Base-by-base conservation (phyloP, 2,797 vertebrate species). In the Paratrypauchen microcephalus region DNA sequence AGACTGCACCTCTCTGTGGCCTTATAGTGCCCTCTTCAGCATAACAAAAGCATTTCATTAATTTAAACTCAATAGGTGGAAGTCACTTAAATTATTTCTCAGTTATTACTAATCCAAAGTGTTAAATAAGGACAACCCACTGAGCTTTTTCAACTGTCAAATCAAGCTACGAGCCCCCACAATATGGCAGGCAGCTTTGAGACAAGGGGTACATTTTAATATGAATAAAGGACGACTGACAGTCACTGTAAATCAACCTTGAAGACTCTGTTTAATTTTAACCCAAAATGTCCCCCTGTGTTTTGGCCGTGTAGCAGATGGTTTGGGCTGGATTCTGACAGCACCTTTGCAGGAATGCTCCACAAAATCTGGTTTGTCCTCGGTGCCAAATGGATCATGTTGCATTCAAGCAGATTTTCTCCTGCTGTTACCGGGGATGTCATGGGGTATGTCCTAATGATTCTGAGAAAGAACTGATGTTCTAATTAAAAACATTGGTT, bases 341-440 rank as follows among this genome's bases (percentile, higher is more conserved):
- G 65, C 72, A 48, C 62, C 65, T 74, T 77, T 73, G 65, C 74
- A 75, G 63, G 64, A 81, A 69, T 67, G 21, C 78, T 64, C 67
- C 72, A 41, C 70, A 55, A 76, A 68, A 70, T 78, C 68, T n/a
- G 65, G 69, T 77, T 66, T 69, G 66, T 66, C 16, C 2, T 65
- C 19, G 52, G 32, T 79, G 76, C 83, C 77, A 74, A 79, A 66
- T 67, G 24, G 18, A 69, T 75, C 45, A 52, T 52, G 72, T 77
- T 73, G 70, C 69, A 74, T 55, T 86, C 45, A 50, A 75, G 68
- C 75, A 30, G 70, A 78, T 77, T 82, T 81, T 73, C 69, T 75
- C 77, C 70, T 72, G 60, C 74, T 81, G 78, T 69, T 79, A 48
- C 63, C 68, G 18, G 63, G 26, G 63, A 50, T 65, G 63, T 65